Evolutionary conservation across 2,797 vertebrate species (phyloP), one percentile per base, ranked within the genome.

Genomic region (Ciconia nigra): DNA sequence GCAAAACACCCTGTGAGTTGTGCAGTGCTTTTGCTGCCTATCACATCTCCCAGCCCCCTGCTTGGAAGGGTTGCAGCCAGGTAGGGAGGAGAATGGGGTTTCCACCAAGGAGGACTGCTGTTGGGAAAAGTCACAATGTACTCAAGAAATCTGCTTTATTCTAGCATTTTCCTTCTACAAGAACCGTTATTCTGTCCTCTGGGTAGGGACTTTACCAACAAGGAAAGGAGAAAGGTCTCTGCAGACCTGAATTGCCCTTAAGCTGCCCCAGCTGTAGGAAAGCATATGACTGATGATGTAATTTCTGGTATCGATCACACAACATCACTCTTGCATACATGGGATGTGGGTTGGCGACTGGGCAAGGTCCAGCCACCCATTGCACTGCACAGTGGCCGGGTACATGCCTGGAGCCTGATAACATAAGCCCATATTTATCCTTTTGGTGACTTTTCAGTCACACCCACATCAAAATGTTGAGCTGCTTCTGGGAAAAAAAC

Each of bases 81-180:
- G 41, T 22, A 20, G 41, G 65, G 83, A 41, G 13, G 33, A 61
- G 18, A 49, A 28, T 0, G 3, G 8, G 10, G 28, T 20, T 46
- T 74, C 33, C 37, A 51, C 17, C 2, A 1, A 12, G 0, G 2
- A 47, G 25, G 21, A 9, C 1, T 69, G 24, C 39, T 73, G 25
- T 24, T 70, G n/a, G 54, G 44, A 58, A 87, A 72, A 35, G 46
- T 19, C 61, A 18, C 4, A 3, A 19, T 15, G 13, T 46, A 15
- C 41, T 59, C 28, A 21, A 73, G 25, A 73, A 71, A 81, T 81
- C 8, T 41, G 15, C 15, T 92, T 85, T 66, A 26, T 59, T 62
- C 2, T 10, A 14, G 37, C 2, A 4, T 63, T 77, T 85, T 66
- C 26, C 12, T 87, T 52, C 55, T 35, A 7, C 5, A 8, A 18